Evolutionary conservation across 2,113 vertebrate species (phyloP), one percentile per base, ranked within the genome.

Genomic region (Genyomyrus donnyi): DNA sequence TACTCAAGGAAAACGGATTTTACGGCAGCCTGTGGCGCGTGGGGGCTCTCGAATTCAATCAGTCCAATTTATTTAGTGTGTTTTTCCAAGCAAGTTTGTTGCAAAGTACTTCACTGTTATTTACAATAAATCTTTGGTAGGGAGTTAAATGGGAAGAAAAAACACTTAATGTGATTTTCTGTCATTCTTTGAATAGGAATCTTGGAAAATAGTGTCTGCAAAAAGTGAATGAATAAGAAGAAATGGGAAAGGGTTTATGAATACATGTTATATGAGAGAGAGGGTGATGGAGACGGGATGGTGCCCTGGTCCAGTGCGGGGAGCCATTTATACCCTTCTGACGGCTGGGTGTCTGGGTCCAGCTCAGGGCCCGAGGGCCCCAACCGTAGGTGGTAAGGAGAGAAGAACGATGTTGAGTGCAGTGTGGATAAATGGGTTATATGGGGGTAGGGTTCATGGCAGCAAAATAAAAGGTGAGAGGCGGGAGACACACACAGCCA

Each of bases 1-100:
- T 27, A 46, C 85, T 74, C 62, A 48, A 58, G 80, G 89, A 11
- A 48, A 90, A 88, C 50, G 39, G 58, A 87, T 77, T 88, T 70
- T 52, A n/a, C 48, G 50, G 31, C 62, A 88, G 58, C 46, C 89
- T 24, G 19, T 52, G 19, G 31, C 50, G 77, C 83, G 3, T 48
- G 42, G 70, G 88, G 66, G 24, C 1, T 15, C 74, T 80, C 35
- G 17, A 39, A 42, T 80, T 80, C 74, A 80, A 80, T 80, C 31
- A 80, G 35, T 80, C 35, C 11, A 13, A 11, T 70, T 70, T 42
- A 80, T 80, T 80, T 80, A 80, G 74, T 80, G 35, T 13, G 11
- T 80, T 80, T 80, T 80, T 80, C 35, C 74, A 80, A 21, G 74
- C 74, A 80, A 35, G 17, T 80, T 80, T 80, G 31, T 80, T 80